Percentiles rank a stretch among this genome's conserved stretches.
Conservation (phyloP, 2,888 invertebrate species). For the Ypsolopha scabrella region DNA sequence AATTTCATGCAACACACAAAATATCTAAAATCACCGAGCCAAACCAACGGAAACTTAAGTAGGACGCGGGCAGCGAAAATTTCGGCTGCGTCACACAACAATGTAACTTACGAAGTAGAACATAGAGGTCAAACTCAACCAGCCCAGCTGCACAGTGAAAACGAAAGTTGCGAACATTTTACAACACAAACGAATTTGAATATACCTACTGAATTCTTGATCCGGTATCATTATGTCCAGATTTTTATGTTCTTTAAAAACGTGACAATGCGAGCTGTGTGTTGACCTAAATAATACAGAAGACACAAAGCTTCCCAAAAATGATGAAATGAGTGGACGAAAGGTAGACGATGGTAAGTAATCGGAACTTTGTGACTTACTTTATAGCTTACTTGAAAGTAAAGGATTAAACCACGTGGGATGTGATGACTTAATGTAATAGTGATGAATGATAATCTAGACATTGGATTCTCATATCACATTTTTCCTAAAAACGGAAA, state of each 20-base stretch:
- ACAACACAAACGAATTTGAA: slow-evolving; percentile 61
- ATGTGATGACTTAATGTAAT: no score
- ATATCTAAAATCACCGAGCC: slow-evolving; percentile 52
- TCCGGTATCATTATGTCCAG: slow-evolving; percentile 15
- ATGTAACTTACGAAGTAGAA: slow-evolving; percentile 13
- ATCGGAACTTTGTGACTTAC: no score
- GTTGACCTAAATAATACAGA: background rate
- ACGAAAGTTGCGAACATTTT: slow-evolving; percentile 58
- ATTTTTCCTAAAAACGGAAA: no score
- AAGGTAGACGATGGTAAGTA: no score
- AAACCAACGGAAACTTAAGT: slow-evolving; percentile 49
- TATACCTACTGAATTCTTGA: slow-evolving; percentile 29
- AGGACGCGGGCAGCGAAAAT: slow-evolving; percentile 59
- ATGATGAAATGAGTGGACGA: no score
- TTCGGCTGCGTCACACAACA: slow-evolving; percentile 23
- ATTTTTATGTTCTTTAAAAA: background rate
- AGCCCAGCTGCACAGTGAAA: slow-evolving; percentile 33
- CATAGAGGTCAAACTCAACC: slow-evolving; percentile 24
- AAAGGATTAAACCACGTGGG: no score
- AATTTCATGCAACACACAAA: slow-evolving; percentile 24
- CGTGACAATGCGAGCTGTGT: background rate
- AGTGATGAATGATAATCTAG: no score
- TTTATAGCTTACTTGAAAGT: no score
- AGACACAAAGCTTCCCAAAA: no score
- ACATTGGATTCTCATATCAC: no score